phyloP scores from a whole-genome alignment of 2,113 vertebrate genomes.

The Caranx melampygus region DNA sequence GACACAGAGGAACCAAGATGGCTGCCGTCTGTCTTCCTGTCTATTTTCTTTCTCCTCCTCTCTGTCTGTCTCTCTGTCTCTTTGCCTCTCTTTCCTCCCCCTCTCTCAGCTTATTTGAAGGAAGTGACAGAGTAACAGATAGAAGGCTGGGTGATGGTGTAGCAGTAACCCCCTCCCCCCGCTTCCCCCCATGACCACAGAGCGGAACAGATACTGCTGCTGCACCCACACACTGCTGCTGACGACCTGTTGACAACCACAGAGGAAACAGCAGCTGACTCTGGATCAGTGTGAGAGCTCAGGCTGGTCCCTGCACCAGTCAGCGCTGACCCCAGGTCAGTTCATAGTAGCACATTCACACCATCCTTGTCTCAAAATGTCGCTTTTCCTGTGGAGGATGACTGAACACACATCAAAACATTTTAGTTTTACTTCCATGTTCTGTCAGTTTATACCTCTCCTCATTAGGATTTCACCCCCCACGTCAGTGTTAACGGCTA shows the following conservation, averaged over 20 bases:
- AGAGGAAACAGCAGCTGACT: background rate
- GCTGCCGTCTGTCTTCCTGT: conserved; percentile 53
- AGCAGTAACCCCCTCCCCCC: conserved; percentile 21
- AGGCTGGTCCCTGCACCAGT: background rate
- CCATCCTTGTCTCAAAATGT: background rate
- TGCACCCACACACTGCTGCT: conserved; percentile 55
- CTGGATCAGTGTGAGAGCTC: background rate
- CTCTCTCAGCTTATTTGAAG: conserved; percentile 41
- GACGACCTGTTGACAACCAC: background rate
- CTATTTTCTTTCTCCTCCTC: conserved; percentile 2
- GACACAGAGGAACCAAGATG: conserved; percentile 63
- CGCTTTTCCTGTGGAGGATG: background rate
- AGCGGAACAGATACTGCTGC: conserved; percentile 60
- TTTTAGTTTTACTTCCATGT: no score
- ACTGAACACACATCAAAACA: background rate
- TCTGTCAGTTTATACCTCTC: background rate
- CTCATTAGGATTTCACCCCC: no score
- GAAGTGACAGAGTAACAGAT: conserved; percentile 51
- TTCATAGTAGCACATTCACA: background rate
- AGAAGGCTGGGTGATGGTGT: conserved; percentile 32
- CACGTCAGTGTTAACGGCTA: no score
- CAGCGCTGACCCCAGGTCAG: background rate
- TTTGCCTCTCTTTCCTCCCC: conserved; percentile 7
- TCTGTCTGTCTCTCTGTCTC: conserved; percentile 35
- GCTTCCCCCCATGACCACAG: conserved; percentile 55